phyloP scores from a whole-genome alignment of 2,797 vertebrate species.

The Hapalemur alaotrensis region DNA sequence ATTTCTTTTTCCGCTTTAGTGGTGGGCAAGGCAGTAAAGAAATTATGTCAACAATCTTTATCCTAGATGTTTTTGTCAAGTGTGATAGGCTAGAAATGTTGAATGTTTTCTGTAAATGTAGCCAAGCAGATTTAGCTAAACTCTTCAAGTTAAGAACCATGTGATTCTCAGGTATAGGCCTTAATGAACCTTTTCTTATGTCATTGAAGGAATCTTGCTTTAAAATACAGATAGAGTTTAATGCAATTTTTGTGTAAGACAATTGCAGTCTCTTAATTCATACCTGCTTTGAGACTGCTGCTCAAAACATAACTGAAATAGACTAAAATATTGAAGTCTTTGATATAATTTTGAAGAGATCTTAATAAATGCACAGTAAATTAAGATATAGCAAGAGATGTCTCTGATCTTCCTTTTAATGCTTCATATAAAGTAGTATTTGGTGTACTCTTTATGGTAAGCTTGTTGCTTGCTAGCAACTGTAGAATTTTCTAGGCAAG shows the following conservation, averaged over 20 bases:
- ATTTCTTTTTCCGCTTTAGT: not conserved
- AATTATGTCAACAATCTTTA: not conserved
- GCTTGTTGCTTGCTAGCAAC: not conserved
- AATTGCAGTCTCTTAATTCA: not conserved
- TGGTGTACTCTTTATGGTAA: not conserved
- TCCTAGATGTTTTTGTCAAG: not conserved
- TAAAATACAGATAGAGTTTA: not conserved
- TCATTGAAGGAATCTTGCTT: not conserved
- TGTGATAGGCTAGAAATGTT: not conserved
- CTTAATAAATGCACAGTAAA: not conserved
- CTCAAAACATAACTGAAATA: not conserved
- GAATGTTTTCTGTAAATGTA: slow-evolving; percentile 9
- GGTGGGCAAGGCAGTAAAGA: not conserved
- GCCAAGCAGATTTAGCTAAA: not conserved
- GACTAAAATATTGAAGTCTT: not conserved
- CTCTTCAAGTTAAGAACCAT: not conserved
- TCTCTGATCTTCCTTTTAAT: not conserved
- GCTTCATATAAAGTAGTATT: not conserved
- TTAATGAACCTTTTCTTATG: not conserved
- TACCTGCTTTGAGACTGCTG: not conserved
- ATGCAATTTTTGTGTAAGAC: not conserved
- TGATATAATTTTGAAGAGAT: not conserved
- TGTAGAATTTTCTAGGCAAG: not conserved
- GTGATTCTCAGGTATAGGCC: not conserved
- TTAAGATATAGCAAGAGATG: not conserved